These are phyloP conservation scores for Odontamblyopus rebecca DNA, from an alignment of 2,797 vertebrate species.

Conservation along the genomic window DNA sequence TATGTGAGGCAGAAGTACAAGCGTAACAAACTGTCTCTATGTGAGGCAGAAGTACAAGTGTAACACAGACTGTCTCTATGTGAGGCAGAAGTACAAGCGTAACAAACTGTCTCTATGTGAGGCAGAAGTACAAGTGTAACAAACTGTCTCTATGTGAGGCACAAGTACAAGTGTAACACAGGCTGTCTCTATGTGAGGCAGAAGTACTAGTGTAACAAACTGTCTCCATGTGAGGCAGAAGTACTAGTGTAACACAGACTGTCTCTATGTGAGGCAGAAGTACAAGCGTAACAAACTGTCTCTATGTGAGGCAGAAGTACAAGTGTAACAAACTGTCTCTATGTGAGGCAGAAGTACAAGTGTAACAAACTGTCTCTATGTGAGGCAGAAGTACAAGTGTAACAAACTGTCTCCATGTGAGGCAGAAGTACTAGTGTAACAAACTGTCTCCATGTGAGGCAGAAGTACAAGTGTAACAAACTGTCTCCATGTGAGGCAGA, in stretches of 20 bases:
- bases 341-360: constrained; percentile 15
- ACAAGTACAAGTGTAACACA: too few species aligned
- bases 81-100: constrained; percentile 35
- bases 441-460: too few species aligned
- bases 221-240: too few species aligned
- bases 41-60: constrained; percentile 5
- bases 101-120: not conserved
- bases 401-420: constrained; percentile 4
- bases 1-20: constrained; percentile 14
- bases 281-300: too few species aligned
- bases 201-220: not conserved
- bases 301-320: too few species aligned
- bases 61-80: constrained; percentile 14
- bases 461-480: too few species aligned
- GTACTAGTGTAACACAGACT: constrained; percentile 8
- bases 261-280: too few species aligned
- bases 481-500: too few species aligned
- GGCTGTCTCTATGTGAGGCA: constrained; percentile 12
- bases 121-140: too few species aligned
- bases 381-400: constrained; percentile 10
- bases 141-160: too few species aligned
- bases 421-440: constrained; percentile 32
- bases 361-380: too few species aligned
- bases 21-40: too few species aligned
- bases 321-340: not conserved